Conservation (phyloP, 1,140 invertebrate genomes). For the Pseudoatta argentina region DNA sequence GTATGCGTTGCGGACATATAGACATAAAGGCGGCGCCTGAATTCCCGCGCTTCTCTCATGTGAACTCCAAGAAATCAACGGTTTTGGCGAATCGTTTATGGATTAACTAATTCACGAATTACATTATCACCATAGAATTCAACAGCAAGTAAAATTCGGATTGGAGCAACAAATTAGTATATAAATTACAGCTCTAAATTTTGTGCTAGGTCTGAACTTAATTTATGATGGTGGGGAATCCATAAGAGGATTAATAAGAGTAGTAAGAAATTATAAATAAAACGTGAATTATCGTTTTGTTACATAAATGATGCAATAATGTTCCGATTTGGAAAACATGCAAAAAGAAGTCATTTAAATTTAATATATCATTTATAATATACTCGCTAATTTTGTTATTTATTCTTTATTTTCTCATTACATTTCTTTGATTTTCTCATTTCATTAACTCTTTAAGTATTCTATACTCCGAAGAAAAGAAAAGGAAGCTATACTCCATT, state of each 20-base stretch:
- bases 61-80: background rate
- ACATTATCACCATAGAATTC: too few species aligned
- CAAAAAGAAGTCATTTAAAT: background rate
- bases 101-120: background rate
- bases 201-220: too few species aligned
- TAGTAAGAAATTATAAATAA: too few species aligned
- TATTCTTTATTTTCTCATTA: too few species aligned
- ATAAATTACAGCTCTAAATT: too few species aligned
- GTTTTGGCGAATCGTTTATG: background rate
- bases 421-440: too few species aligned
- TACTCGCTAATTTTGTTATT: background rate
- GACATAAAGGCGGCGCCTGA: constrained; percentile 8
- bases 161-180: too few species aligned
- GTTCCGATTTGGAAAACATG: background rate
- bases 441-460: background rate
- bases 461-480: background rate
- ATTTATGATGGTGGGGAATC: too few species aligned
- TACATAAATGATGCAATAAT: background rate
- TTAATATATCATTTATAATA: background rate
- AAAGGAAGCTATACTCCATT: too few species aligned
- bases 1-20: background rate
- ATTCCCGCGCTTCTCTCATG: background rate
- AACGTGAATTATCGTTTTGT: background rate
- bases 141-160: too few species aligned
- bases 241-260: too few species aligned